These are phyloP conservation scores for Pogonus chalceus DNA, from an alignment of 1,140 invertebrate genomes.

Conservation along the genomic window DNA sequence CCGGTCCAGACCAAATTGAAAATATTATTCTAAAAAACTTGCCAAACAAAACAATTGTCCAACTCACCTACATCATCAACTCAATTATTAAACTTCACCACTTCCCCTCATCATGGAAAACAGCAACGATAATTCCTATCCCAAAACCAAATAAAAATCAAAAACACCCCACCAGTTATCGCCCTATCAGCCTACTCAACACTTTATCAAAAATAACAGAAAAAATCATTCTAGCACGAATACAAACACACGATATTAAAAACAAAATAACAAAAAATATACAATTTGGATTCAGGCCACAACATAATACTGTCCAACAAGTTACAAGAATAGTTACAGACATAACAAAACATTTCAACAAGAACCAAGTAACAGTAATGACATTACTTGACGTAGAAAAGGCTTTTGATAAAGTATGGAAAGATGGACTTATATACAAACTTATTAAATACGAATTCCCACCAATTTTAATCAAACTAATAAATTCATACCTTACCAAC, in stretches of 20 bases:
- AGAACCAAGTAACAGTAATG: conserved; percentile 22
- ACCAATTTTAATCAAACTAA: conserved; percentile 9
- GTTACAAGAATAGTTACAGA: conserved; percentile 28
- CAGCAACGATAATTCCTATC: conserved; percentile 24
- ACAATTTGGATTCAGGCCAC: conserved; percentile 34
- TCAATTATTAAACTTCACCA: conserved; percentile 21
- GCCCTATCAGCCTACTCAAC: conserved; percentile 31
- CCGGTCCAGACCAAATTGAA: conserved; percentile 24
- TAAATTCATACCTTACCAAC: conserved; percentile 8
- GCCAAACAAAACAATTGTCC: conserved; percentile 17
- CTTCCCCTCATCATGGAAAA: conserved; percentile 28
- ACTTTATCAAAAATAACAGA: conserved; percentile 27
- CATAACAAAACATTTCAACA: conserved; percentile 26
- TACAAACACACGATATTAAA: conserved; percentile 14
- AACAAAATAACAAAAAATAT: conserved; percentile 21
- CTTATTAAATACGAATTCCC: conserved; percentile 19
- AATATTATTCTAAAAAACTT: conserved; percentile 22
- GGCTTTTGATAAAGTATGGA: conserved; percentile 35
- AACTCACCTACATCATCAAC: conserved; percentile 27
- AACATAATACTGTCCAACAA: conserved; percentile 31
- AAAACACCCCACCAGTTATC: conserved; percentile 22
- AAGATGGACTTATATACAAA: conserved; percentile 29
- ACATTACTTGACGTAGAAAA: conserved; percentile 35
- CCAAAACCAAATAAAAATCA: conserved; percentile 26
- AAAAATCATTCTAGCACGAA: conserved; percentile 22